These are phyloP conservation scores for Orycteropus afer DNA, from an alignment of 2,113 vertebrate genomes.

Conservation along the genomic window DNA sequence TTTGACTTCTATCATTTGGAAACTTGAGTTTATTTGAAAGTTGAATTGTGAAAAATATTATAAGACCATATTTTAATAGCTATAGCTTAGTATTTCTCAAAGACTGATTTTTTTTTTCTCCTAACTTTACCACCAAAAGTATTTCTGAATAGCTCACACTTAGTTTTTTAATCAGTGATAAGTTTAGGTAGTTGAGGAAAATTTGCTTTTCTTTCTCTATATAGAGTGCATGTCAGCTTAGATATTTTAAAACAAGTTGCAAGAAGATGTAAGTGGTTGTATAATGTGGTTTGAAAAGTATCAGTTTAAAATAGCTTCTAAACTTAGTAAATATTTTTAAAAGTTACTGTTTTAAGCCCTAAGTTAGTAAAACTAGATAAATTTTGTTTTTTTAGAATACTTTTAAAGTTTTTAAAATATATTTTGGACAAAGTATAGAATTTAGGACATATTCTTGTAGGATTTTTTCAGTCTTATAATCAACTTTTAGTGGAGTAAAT, in stretches of 20 bases:
- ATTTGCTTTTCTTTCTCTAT: background rate
- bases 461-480: background rate
- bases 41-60: slow-evolving; percentile 20
- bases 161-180: background rate
- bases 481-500: background rate
- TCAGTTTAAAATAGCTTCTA: background rate
- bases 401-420: background rate
- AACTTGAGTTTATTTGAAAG: background rate
- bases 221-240: background rate
- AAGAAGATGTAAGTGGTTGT: background rate
- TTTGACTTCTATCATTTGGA: background rate
- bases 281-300: slow-evolving; percentile 18
- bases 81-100: background rate
- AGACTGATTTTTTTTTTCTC: background rate
- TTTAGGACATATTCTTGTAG: background rate
- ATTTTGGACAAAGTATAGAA: slow-evolving; percentile 10
- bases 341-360: background rate
- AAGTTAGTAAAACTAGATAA: slow-evolving; percentile 4
- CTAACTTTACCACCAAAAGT: background rate
- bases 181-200: background rate
- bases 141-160: background rate
- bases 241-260: background rate
- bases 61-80: slow-evolving; percentile 18
- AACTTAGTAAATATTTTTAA: slow-evolving; percentile 4
- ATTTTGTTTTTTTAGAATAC: slow-evolving; percentile 26